Base-by-base conservation (phyloP, 2,888 invertebrate species). In the Drosophila ustulata region DNA sequence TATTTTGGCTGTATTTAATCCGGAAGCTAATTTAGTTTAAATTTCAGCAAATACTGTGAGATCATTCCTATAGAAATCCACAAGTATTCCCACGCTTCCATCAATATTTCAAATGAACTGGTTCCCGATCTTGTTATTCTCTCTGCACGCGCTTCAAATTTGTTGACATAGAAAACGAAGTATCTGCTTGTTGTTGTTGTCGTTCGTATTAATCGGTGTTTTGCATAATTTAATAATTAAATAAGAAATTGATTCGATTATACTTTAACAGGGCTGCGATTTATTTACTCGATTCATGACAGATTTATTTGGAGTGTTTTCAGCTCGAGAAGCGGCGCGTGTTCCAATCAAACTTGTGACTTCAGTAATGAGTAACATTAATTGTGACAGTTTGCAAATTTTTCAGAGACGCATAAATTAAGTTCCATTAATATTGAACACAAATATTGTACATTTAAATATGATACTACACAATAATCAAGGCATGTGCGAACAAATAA, bases 71-170 rank as follows among this genome's bases (percentile, higher is more conserved):
- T 30, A 11, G 43, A 13, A 32, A 13, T 25, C 25, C 18, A 18
- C 39, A 41, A 18, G 39, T 41, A 64, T 78, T 79, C 75, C 75
- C 75, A 78, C 79, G 75, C 75, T 64, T 49, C 18, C 3, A 45
- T 32, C 57, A 26, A 66, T 39, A 46, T 37, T 30, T 50, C 9
- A 13, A 11, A 8, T 30, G 37, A 74, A 78, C 78, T 11, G 39
- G 62, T 78, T 59, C 32, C 43, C 43, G n/a, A 18, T 41, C 9
- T 30, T 30, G n/a, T 37, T 9, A 18, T 71, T 50, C 4, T 3
- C 39, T 26, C 45, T 45, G 41, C 8, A 59, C 37, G 30, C 52
- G 45, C 9, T 46, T 37, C 1, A 46, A 46, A 45, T 47, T 39
- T 8, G 5, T 43, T 55, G 28, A 23, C 28, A 30, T 28, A 26